These are phyloP conservation scores for Struthio camelus DNA, from an alignment of 2,113 vertebrate species.

Conservation along the genomic window DNA sequence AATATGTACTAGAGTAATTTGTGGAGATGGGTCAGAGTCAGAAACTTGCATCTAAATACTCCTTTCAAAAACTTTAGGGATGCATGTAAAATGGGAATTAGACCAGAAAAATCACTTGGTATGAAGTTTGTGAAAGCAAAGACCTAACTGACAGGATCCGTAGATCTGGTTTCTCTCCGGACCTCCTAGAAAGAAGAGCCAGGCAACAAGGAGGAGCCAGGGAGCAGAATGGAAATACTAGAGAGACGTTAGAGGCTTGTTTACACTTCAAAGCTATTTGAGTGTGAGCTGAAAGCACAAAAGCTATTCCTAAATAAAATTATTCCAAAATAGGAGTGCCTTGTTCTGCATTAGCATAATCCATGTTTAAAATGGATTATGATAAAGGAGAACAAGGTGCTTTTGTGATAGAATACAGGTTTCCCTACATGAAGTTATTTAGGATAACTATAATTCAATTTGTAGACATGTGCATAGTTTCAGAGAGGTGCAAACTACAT, in stretches of 20 bases:
- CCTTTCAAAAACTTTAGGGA: background rate
- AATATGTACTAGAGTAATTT: background rate
- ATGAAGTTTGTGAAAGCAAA: constrained; percentile 10
- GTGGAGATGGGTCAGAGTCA: background rate
- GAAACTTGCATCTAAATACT: background rate
- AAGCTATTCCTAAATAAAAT: constrained; percentile 27
- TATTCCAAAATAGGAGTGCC: constrained; percentile 25
- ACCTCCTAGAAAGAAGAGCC: constrained; percentile 37
- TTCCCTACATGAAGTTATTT: constrained; percentile 1
- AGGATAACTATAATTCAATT: constrained; percentile 26
- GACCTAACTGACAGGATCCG: background rate
- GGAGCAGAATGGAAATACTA: constrained; percentile 17
- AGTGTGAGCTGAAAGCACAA: constrained; percentile 47
- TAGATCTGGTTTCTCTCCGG: constrained; percentile 33
- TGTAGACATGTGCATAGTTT: background rate
- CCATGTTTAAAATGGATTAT: constrained; percentile 9
- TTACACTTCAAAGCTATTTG: constrained; percentile 60
- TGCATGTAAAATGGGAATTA: background rate
- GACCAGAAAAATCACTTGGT: background rate
- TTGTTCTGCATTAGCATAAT: constrained; percentile 38
- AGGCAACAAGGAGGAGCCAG: constrained; percentile 15
- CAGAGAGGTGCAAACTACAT: background rate
- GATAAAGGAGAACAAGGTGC: constrained; percentile 37
- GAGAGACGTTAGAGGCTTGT: constrained; percentile 39
- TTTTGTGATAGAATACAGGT: constrained; percentile 46